Evolutionary conservation across 2,113 vertebrate species (phyloP).

Genomic region (Ploceus nigricollis): DNA sequence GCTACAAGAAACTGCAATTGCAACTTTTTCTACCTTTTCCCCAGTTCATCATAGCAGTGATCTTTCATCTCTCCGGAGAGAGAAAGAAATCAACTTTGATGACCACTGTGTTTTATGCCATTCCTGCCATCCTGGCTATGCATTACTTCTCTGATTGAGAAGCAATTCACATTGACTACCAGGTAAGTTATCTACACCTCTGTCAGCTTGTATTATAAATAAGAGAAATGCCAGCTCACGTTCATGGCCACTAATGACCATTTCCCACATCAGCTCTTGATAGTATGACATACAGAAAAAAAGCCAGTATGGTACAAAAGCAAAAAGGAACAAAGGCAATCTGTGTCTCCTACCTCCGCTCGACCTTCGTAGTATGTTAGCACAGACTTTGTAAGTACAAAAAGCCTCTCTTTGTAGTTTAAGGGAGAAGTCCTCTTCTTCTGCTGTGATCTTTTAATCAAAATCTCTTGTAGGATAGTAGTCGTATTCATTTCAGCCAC

Average conservation of each 20-base stretch:
- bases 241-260: neutral
- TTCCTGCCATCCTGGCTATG: neutral
- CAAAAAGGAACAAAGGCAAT: neutral
- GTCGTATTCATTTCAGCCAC: conserved; percentile 84
- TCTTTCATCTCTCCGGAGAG: neutral
- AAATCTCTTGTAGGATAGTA: conserved; percentile 84
- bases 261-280: neutral
- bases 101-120: neutral
- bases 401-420: conserved; percentile 93
- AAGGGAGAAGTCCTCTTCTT: conserved; percentile 91
- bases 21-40: neutral
- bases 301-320: neutral
- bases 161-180: neutral
- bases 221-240: neutral
- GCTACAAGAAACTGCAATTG: neutral
- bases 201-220: neutral
- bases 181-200: neutral
- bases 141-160: neutral
- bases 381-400: conserved; percentile 84
- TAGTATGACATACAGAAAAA: neutral
- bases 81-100: neutral
- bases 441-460: conserved; percentile 95
- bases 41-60: neutral
- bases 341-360: conserved; percentile 77
- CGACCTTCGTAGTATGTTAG: conserved; percentile 89